A percentile compares a stretch with the other conserved stretches of the same genome.
These are phyloP conservation scores for Phortica magna DNA, from an alignment of 2,888 invertebrate genomes.

Conservation along the genomic window DNA sequence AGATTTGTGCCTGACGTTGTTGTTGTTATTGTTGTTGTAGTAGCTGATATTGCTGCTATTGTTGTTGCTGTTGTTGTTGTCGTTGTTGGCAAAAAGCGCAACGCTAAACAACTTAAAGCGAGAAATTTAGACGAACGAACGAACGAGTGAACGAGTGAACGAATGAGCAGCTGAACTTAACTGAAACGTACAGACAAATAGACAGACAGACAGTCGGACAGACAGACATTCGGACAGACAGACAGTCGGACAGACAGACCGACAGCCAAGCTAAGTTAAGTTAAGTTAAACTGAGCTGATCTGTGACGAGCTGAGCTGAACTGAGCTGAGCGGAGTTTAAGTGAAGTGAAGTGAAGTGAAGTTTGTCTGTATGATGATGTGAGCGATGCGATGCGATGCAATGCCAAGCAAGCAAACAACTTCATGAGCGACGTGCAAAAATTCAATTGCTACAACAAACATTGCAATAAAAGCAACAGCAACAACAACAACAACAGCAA, in stretches of 20 bases:
- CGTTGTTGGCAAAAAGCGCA: constrained; percentile 5
- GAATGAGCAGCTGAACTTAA: constrained; percentile 9
- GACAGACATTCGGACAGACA: neutral
- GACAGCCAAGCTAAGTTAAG: neutral
- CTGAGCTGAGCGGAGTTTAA: neutral
- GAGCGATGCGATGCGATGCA: constrained; percentile 36
- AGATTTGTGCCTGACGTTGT: constrained; percentile 32
- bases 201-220: neutral
- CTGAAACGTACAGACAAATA: neutral
- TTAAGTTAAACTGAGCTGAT: neutral
- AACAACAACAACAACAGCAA: constrained; percentile 8
- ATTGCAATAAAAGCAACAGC: constrained; percentile 20
- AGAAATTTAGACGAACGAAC: constrained; percentile 27
- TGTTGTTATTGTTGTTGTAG: constrained; percentile 28
- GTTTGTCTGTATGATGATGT: neutral
- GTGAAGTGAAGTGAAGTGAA: neutral
- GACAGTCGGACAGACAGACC: neutral
- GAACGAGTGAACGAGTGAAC: constrained; percentile 21
- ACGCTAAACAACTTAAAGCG: constrained; percentile 18
- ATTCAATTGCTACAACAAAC: constrained; percentile 69
- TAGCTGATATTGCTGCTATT: constrained; percentile 10
- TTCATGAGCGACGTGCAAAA: constrained; percentile 72
- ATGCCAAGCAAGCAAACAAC: constrained; percentile 68
- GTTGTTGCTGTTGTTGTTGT: constrained; percentile 9
- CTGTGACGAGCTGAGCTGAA: neutral